These are phyloP conservation scores for Drosophila fuyamai DNA, from an alignment of 1,140 invertebrate genomes.

Conservation along the genomic window DNA sequence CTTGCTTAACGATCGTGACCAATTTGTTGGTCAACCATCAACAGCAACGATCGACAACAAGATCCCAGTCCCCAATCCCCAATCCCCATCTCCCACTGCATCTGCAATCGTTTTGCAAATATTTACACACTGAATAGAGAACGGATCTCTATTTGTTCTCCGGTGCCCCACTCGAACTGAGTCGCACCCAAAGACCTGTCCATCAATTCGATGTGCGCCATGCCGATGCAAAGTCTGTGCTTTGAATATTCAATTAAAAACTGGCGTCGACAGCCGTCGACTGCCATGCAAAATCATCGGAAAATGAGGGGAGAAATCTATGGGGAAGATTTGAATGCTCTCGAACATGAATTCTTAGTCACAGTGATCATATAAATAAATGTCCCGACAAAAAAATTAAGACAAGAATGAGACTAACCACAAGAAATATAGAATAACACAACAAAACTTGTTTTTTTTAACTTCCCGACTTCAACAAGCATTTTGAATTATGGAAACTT, in stretches of 20 bases:
- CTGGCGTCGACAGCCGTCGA: conserved; percentile 29
- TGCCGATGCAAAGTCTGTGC: conserved; percentile 41
- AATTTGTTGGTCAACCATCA: conserved; percentile 79
- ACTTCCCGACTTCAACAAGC: too few species aligned
- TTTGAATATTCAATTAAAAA: conserved; percentile 73
- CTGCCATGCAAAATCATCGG: conserved; percentile 31
- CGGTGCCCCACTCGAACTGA: background rate
- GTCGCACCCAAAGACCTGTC: conserved; percentile 50
- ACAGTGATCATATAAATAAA: too few species aligned
- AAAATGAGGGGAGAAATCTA: background rate
- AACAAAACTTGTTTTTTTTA: too few species aligned
- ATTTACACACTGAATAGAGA: conserved; percentile 68
- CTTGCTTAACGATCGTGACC: conserved; percentile 81
- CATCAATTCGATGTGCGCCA: conserved; percentile 56
- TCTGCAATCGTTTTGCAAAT: conserved; percentile 62
- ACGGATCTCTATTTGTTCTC: conserved; percentile 47
- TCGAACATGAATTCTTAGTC: background rate
- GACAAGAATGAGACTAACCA: too few species aligned
- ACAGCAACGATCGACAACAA: conserved; percentile 42
- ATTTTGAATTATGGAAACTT: too few species aligned
- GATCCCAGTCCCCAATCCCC: conserved; percentile 2
- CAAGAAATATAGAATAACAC: too few species aligned
- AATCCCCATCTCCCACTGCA: conserved; percentile 17
- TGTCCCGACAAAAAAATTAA: too few species aligned
- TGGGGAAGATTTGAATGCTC: conserved; percentile 16